Conservation (phyloP, 2,797 vertebrate genomes). For the Knipowitschia caucasica region DNA sequence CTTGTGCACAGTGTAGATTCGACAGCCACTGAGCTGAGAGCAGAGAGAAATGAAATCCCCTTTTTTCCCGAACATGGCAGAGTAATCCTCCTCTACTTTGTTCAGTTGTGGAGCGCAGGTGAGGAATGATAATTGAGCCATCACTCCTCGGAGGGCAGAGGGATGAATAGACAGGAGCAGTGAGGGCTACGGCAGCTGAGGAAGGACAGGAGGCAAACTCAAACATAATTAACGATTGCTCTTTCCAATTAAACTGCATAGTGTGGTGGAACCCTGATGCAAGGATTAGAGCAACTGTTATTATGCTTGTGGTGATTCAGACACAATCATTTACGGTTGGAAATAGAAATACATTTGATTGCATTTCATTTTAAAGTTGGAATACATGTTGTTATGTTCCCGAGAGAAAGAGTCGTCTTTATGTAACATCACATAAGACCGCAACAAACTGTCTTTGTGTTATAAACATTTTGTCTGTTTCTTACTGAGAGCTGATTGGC, state of each 20-base stretch:
- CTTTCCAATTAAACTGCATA: constrained; percentile 5
- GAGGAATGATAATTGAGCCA: constrained; percentile 65
- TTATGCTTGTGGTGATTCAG: constrained; percentile 5
- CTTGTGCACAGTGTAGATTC: constrained; percentile 35
- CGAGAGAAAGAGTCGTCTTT: too few relatives aligned
- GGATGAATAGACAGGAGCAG: constrained; percentile 35
- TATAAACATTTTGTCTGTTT: too few relatives aligned
- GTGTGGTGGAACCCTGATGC: constrained; percentile 5
- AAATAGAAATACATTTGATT: too few relatives aligned
- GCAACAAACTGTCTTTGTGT: too few relatives aligned
- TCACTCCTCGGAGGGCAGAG: constrained; percentile 45
- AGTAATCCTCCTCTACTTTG: constrained; percentile 49
- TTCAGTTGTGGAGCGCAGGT: constrained; percentile 42
- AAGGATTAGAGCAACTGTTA: constrained; percentile 6
- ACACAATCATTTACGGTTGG: too few relatives aligned
- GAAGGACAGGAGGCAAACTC: constrained; percentile 14
- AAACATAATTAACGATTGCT: constrained; percentile 14
- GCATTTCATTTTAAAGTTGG: too few relatives aligned
- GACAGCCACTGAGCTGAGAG: constrained; percentile 29
- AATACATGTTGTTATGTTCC: too few relatives aligned
- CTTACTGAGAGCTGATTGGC: too few relatives aligned
- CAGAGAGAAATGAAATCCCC: constrained; percentile 43
- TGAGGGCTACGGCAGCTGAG: constrained; percentile 13
- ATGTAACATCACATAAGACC: too few relatives aligned
- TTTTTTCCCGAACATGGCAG: constrained; percentile 25